phyloP scores from a whole-genome alignment of 1,140 invertebrate species.

The Caenorhabditis briggsae region DNA sequence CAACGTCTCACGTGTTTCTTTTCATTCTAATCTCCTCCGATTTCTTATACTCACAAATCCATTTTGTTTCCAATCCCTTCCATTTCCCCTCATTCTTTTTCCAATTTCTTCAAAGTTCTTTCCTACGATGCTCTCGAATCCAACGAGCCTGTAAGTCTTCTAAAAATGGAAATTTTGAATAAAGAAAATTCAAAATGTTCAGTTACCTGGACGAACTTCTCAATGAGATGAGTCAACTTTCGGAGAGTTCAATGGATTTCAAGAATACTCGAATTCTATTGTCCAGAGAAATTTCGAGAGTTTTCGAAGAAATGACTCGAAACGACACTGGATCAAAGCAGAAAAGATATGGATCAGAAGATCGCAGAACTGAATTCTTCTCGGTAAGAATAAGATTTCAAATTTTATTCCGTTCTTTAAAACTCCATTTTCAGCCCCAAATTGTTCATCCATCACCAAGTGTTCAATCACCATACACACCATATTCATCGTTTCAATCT shows the following conservation, averaged over 20 bases:
- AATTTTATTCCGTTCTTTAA: neutral
- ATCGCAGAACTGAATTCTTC: neutral
- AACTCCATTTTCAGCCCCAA: neutral
- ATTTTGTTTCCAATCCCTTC: too few species aligned
- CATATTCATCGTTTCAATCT: neutral
- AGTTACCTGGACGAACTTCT: conserved; percentile 29
- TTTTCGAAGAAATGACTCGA: conserved; percentile 1
- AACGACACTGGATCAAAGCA: neutral
- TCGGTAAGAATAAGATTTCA: neutral
- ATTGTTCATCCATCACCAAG: neutral
- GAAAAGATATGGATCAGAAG: neutral
- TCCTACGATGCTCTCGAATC: neutral
- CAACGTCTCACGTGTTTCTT: too few species aligned
- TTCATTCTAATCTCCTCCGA: too few species aligned
- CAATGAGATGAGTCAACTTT: conserved; percentile 33
- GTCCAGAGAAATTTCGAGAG: conserved; percentile 36
- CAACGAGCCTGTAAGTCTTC: neutral
- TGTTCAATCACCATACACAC: neutral
- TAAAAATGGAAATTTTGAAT: neutral
- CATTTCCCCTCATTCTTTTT: neutral
- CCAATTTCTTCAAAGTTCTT: neutral
- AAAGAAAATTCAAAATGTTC: neutral
- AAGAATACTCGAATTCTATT: conserved; percentile 15
- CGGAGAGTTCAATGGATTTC: neutral
- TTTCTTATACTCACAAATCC: too few species aligned